A percentile compares a stretch with the other conserved stretches of the same genome.
phyloP scores from a whole-genome alignment of 2,888 invertebrate genomes.

The Silvanus unidentatus region DNA sequence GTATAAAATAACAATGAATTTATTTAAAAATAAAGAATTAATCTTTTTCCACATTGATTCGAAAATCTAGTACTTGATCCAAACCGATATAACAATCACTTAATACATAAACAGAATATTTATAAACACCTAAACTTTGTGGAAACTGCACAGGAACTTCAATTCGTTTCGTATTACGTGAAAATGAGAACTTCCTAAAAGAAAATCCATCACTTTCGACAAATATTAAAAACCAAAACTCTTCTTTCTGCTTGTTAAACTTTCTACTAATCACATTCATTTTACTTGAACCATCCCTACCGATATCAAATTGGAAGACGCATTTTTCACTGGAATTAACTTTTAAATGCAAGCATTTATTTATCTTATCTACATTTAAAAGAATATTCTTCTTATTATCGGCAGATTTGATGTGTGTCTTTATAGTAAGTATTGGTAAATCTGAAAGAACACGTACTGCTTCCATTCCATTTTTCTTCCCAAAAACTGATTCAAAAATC shows the following conservation, averaged over 20 bases:
- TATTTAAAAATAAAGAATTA: too few relatives aligned
- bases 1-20: too few relatives aligned
- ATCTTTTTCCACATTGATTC: slow-evolving; percentile 18
- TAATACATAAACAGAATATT: slow-evolving; percentile 76
- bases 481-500: slow-evolving; percentile 27
- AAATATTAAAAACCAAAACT: slow-evolving; percentile 89
- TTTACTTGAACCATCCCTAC: slow-evolving; percentile 33
- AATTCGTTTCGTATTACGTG: slow-evolving; percentile 31
- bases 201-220: slow-evolving; percentile 70
- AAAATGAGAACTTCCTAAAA: slow-evolving; percentile 72
- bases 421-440: slow-evolving; percentile 37
- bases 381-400: slow-evolving; percentile 13
- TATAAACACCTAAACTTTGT: slow-evolving; percentile 57
- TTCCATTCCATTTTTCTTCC: slow-evolving; percentile 23
- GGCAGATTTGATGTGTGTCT: slow-evolving; percentile 23
- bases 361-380: slow-evolving; percentile 8
- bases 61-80: slow-evolving; percentile 71
- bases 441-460: slow-evolving; percentile 32
- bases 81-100: slow-evolving; percentile 91
- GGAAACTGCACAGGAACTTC: slow-evolving; percentile 61
- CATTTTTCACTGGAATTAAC: slow-evolving; percentile 21
- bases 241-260: slow-evolving; percentile 90
- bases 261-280: slow-evolving; percentile 68
- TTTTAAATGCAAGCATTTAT: slow-evolving; percentile 1
- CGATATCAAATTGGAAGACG: slow-evolving; percentile 32